Evolutionary conservation across 2,113 vertebrate genomes (phyloP).

Genomic region (Leuciscus idus): DNA sequence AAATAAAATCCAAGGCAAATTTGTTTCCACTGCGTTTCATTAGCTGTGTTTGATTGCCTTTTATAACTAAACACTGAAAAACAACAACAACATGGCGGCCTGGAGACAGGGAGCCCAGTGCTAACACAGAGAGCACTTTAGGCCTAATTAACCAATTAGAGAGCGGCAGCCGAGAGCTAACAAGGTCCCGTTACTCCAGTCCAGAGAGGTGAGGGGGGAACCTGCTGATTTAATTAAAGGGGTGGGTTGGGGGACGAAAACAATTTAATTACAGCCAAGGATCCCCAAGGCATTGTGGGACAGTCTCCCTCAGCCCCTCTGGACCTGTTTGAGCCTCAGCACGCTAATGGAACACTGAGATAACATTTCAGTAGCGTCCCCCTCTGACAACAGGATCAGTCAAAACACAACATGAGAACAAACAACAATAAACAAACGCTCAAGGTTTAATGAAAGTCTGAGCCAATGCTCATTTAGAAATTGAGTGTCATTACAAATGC

Average conservation of each 20-base stretch:
- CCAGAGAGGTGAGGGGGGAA: constrained; percentile 71
- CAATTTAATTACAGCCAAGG: constrained; percentile 80
- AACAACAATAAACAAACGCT: constrained; percentile 58
- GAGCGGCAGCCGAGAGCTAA: constrained; percentile 77
- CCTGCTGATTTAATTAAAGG: constrained; percentile 84
- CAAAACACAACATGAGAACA: constrained; percentile 50
- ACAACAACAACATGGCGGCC: constrained; percentile 66
- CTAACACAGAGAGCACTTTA: constrained; percentile 78
- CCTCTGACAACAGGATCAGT: constrained; percentile 48
- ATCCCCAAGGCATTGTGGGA: constrained; percentile 73
- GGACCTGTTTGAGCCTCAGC: constrained; percentile 59
- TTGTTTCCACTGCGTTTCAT: constrained; percentile 67
- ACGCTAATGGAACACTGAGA: constrained; percentile 60
- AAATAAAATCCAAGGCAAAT: constrained; percentile 63
- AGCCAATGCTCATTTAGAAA: constrained; percentile 32
- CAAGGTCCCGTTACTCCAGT: constrained; percentile 78
- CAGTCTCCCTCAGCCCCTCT: constrained; percentile 66
- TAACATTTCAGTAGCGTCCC: constrained; percentile 53
- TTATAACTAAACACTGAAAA: constrained; percentile 60
- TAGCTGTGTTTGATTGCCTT: constrained; percentile 73
- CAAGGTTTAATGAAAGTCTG: constrained; percentile 34
- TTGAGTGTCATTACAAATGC: constrained; percentile 47
- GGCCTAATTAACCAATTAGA: constrained; percentile 83
- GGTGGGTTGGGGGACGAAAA: constrained; percentile 66
- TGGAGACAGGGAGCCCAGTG: constrained; percentile 60